phyloP scores from a whole-genome alignment of 2,797 vertebrate species.

The Cynopterus sphinx region DNA sequence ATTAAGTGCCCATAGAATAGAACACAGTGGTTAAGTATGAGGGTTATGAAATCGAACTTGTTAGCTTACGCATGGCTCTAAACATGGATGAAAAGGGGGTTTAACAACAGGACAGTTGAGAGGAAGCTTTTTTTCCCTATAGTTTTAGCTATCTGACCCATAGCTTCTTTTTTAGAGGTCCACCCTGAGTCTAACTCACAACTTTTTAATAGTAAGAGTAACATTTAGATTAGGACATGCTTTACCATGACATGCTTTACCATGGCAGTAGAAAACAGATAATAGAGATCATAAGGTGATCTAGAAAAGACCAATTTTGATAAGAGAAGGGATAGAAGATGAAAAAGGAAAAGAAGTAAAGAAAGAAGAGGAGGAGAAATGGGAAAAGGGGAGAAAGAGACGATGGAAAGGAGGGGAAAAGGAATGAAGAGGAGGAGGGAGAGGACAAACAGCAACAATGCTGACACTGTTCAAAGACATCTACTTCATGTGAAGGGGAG shows the following conservation, averaged over 20 bases:
- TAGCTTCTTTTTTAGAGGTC: neutral
- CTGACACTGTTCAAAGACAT: no score
- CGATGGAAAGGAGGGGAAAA: rapidly evolving
- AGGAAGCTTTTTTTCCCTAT: neutral
- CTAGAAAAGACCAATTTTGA: neutral
- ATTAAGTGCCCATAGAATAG: neutral
- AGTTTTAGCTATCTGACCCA: neutral
- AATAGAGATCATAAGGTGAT: neutral
- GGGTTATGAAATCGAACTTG: neutral
- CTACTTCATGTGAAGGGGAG: rapidly evolving
- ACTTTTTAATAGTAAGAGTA: neutral
- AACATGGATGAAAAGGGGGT: neutral
- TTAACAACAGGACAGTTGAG: neutral
- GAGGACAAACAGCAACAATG: neutral
- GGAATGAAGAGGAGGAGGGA: neutral
- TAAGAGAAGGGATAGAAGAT: neutral
- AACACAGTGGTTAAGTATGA: neutral
- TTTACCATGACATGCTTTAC: neutral
- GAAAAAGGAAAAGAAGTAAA: no score
- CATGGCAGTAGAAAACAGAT: neutral
- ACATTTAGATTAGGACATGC: neutral
- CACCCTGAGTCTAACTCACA: neutral
- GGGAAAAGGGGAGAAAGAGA: neutral
- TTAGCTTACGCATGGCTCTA: neutral
- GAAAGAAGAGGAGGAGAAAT: neutral